phyloP scores from a whole-genome alignment of 2,113 vertebrate genomes.

The Atlantisia rogersi region DNA sequence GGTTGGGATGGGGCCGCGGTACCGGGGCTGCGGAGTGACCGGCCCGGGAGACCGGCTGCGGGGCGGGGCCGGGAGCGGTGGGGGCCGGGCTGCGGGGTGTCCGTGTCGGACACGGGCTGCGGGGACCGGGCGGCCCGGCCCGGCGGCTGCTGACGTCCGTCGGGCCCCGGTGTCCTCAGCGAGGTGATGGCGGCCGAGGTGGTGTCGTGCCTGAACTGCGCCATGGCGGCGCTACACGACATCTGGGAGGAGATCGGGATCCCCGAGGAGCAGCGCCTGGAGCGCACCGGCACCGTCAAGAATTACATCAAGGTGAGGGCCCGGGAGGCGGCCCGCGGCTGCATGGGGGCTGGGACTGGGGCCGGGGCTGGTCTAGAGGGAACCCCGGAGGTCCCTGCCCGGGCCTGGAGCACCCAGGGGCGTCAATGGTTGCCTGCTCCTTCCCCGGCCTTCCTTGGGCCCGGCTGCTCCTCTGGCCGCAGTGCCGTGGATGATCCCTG shows the following conservation, averaged over 20 bases:
- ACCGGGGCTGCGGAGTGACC: no score
- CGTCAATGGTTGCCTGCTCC: rapidly evolving
- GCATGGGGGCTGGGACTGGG: neutral
- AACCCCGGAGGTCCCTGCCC: no score
- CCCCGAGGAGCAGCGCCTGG: constrained; percentile 79
- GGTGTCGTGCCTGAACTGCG: constrained; percentile 85
- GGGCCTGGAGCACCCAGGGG: neutral
- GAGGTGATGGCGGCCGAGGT: constrained; percentile 89
- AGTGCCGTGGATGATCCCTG: no score
- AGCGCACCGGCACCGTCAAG: constrained; percentile 85
- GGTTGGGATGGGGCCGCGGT: no score
- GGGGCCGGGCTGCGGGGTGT: no score
- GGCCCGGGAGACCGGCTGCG: no score
- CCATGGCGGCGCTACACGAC: constrained; percentile 83
- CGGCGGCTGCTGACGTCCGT: neutral
- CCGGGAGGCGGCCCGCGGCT: neutral
- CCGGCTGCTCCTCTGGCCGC: no score
- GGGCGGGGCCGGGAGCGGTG: no score
- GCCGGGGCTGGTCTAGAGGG: neutral
- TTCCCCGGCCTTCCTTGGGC: no score
- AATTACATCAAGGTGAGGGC: constrained; percentile 86
- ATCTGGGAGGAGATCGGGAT: constrained; percentile 90
- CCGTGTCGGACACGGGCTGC: no score
- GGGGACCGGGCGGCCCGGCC: no score
- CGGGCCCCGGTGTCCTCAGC: constrained; percentile 58